Conservation (phyloP, 2,113 vertebrate species). For the Pygoscelis antarcticus region DNA sequence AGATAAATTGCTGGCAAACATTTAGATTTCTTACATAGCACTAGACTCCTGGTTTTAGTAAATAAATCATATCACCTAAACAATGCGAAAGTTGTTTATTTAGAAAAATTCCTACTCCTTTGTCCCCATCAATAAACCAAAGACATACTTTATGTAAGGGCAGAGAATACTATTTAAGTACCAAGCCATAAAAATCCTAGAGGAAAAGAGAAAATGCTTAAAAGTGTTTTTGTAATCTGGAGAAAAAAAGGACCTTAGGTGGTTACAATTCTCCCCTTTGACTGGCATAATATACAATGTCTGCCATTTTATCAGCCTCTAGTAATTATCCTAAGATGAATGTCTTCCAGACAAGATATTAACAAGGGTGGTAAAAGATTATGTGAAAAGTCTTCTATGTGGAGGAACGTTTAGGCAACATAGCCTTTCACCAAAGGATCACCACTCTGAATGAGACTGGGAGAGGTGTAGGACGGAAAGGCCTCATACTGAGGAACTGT, state of each 20-base stretch:
- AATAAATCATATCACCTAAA: background rate
- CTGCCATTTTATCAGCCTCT: background rate
- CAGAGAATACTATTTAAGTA: background rate
- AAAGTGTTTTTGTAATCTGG: background rate
- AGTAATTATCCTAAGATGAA: background rate
- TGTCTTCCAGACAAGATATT: background rate
- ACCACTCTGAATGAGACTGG: background rate
- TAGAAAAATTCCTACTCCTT: background rate
- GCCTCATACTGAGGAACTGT: background rate
- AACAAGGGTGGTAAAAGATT: background rate
- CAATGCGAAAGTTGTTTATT: background rate
- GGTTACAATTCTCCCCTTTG: fast-evolving
- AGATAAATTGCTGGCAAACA: background rate
- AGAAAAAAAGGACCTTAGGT: background rate
- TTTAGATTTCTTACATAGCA: background rate
- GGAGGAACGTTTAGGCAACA: background rate
- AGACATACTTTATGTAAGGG: background rate
- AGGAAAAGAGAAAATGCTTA: background rate
- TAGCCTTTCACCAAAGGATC: background rate
- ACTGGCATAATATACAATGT: background rate
- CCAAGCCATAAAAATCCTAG: background rate
- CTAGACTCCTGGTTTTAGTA: background rate
- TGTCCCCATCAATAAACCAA: background rate
- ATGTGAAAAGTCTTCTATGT: background rate
- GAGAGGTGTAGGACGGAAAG: background rate